Conservation (phyloP, 2,888 invertebrate genomes). For the Melieria crassipennis region DNA sequence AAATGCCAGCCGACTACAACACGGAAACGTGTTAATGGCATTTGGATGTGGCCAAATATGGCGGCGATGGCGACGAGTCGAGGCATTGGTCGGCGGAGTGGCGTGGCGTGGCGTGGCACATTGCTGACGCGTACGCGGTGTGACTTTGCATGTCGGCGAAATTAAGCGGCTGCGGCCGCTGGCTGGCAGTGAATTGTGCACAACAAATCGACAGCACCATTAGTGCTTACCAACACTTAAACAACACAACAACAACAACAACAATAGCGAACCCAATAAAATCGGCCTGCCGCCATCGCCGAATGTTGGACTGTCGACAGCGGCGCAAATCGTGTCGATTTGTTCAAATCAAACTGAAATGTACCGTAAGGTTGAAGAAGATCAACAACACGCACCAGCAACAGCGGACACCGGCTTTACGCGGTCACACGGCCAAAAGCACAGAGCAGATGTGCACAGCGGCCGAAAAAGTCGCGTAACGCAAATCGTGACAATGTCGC, state of each 20-base stretch:
- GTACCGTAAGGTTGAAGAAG: constrained; percentile 41
- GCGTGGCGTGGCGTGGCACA: neutral
- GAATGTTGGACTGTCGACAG: too few species aligned
- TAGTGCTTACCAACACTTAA: neutral
- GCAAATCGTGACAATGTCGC: constrained; percentile 24
- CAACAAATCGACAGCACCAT: constrained; percentile 5
- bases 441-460: constrained; percentile 1
- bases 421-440: constrained; percentile 11
- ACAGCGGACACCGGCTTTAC: neutral
- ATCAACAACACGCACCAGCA: constrained; percentile 34
- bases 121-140: constrained; percentile 14
- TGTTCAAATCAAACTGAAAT: constrained; percentile 50
- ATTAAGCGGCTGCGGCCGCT: constrained; percentile 28
- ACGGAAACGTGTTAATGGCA: constrained; percentile 63
- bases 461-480: constrained; percentile 16
- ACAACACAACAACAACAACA: neutral
- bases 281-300: too few species aligned
- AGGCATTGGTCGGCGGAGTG: neutral
- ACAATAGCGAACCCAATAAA: constrained; percentile 16
- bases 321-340: constrained; percentile 49
- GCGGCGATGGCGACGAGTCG: constrained; percentile 44
- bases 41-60: constrained; percentile 64
- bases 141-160: constrained; percentile 40
- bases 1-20: constrained; percentile 43
- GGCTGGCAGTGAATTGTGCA: too few species aligned